Conservation (phyloP, 2,113 vertebrate species). For the Bothrops jararaca region DNA sequence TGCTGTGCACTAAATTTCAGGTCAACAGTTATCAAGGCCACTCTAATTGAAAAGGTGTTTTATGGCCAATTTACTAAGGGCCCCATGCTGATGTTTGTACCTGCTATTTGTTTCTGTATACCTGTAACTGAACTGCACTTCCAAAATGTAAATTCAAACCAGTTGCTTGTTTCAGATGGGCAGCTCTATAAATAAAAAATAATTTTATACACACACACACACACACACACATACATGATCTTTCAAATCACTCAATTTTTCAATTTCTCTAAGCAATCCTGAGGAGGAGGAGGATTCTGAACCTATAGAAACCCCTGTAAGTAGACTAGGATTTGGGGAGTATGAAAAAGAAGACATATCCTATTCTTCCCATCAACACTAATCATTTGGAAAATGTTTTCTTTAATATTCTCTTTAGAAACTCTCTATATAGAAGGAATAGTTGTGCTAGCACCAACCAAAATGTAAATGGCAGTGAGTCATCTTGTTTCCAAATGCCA, state of each 20-base stretch:
- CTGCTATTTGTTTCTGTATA: background rate
- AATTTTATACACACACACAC: background rate
- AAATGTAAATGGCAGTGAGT: background rate
- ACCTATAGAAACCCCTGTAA: background rate
- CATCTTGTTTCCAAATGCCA: background rate
- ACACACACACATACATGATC: background rate
- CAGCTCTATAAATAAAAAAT: background rate
- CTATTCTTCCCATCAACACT: background rate
- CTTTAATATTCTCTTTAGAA: background rate
- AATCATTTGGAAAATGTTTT: background rate
- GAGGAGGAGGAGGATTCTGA: background rate
- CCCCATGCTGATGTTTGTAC: background rate
- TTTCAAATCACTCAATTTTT: background rate
- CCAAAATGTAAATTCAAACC: background rate
- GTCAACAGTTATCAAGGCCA: background rate
- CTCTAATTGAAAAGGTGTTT: background rate
- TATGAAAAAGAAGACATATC: background rate
- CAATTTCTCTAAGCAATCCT: background rate
- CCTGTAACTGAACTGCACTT: background rate
- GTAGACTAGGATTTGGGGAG: background rate
- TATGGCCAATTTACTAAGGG: background rate
- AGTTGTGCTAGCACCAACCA: background rate
- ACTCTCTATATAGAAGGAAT: background rate
- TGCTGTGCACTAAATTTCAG: background rate
- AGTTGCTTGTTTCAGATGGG: background rate